Evolutionary conservation across 2,797 vertebrate genomes (phyloP), one percentile per base, ranked within the genome.

Genomic region (Zalophus californianus): DNA sequence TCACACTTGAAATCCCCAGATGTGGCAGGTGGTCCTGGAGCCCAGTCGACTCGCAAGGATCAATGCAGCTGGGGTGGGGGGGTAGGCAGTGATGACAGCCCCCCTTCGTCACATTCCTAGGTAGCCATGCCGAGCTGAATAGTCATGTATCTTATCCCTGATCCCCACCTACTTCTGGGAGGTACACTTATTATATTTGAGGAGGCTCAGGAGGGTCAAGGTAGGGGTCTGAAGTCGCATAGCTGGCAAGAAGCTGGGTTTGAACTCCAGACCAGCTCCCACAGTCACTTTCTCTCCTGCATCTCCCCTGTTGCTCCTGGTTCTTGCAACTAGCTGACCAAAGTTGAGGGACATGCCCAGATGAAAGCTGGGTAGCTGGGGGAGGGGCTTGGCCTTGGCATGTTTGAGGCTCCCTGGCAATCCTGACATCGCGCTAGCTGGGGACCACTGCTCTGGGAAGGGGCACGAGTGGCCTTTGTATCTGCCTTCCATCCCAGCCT

Each of bases 71-170:
- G 0, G 48, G n/a, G n/a, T 7, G 41, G 12, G n/a, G 11, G 25
- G 1, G 41, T 25, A 14, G 72, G 72, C 29, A 4, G 3, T 20
- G 9, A 21, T 0, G 4, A 35, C 44, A 68, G 62, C 25, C 3
- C 8, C 12, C 23, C 5, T 15, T 48, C 21, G 10, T 79, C 72
- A 16, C 11, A 7, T 23, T n/a, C 35, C 44, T 79, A 9, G 44
- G 52, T 27, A 12, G 35, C 48, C 27, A 3, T 0, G 0, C 62
- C 0, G 16, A 72, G 23, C 44, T 7, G 16, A 35, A 38, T 25
- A 3, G 56, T n/a, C 52, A 2, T 5, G 8, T 7, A 5, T 15
- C 5, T 41, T 16, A 18, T 35, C 18, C 2, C 10, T 5, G 18
- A 70, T 32, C 29, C 25, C 72, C 66, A 20, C 9, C 6, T 1